Conservation (phyloP, 1,140 invertebrate species). For the Megalonaias nervosa region DNA sequence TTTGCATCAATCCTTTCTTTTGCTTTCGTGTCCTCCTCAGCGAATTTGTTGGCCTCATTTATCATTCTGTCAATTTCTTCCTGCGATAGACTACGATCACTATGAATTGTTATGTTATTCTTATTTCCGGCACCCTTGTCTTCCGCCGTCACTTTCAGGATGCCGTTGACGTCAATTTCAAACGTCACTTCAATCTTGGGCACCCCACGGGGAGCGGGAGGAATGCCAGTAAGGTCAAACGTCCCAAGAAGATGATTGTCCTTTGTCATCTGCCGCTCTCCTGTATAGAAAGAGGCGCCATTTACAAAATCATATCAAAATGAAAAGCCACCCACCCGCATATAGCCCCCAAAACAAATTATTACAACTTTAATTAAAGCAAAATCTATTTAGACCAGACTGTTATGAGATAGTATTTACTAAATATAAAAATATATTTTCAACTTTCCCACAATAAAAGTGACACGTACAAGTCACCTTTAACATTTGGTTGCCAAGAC, state of each 20-base stretch:
- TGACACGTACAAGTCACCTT: too few species aligned
- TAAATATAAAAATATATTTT: too few species aligned
- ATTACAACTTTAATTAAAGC: too few species aligned
- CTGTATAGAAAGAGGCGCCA: conserved; percentile 73
- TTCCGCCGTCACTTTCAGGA: conserved; percentile 93
- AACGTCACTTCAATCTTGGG: conserved; percentile 99
- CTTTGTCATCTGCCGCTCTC: conserved; percentile 99
- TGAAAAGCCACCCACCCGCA: too few species aligned
- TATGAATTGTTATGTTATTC: conserved; percentile 99
- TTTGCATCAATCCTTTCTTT: conserved; percentile 97
- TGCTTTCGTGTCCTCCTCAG: conserved; percentile 94
- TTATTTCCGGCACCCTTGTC: conserved; percentile 99
- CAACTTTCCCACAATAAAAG: too few species aligned
- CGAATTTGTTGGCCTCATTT: conserved; percentile 96
- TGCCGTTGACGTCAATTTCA: conserved; percentile 99
- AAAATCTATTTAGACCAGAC: too few species aligned
- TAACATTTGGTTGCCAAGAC: too few species aligned
- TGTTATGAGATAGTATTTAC: too few species aligned
- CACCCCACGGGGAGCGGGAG: conserved; percentile 95
- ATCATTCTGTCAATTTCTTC: conserved; percentile 99
- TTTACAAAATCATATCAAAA: too few species aligned
- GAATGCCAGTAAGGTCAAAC: conserved; percentile 98
- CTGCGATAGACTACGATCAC: conserved; percentile 96
- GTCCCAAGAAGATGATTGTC: conserved; percentile 98
- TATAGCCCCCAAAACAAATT: too few species aligned